Evolutionary conservation across 2,113 vertebrate species (phyloP), one percentile per base, ranked within the genome.

Genomic region (Cyprinodon variegatus): DNA sequence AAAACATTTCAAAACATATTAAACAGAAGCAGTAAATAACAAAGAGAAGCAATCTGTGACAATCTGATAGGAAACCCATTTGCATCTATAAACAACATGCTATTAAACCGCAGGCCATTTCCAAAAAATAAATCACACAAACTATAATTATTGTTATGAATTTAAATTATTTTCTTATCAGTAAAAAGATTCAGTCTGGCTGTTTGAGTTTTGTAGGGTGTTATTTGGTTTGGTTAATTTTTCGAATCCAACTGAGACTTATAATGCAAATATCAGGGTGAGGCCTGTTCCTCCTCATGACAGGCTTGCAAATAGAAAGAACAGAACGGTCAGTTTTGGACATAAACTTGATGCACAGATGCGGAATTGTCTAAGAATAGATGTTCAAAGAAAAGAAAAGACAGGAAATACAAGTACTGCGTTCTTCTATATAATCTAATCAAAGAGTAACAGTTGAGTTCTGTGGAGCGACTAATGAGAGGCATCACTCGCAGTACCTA

Each of bases 11-110:
- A 72, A 78, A 79, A 40, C 41, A 61, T 70, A 71, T 69, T 81
- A 74, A 60, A 84, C 65, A 72, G 63, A 5, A 69, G 20, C 43
- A 65, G 74, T 68, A 59, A 75, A 67, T 70, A 72, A 79, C 15
- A 10, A 68, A 81, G 11, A 38, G 61, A 11, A 63, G 22, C 64
- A 64, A 84, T 84, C 68, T 81, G 61, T 68, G 57, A 82, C 61
- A 37, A 81, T 86, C 73, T 70, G 63, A 76, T 68, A 40, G 41
- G 40, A 76, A 86, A 84, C 68, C 77, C 81, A 88, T 89, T 85
- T 86, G 77, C 57, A 70, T 82, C 78, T 74, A 41, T 70, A 68
- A 81, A 75, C 12, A 45, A 79, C 12, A 71, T 40, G 76, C 64
- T 77, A 40, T 45, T 48, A 60, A 8, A 41, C 63, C 14, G 60